These are phyloP conservation scores for Eristalinus aeneus DNA, from an alignment of 2,888 invertebrate species.

Conservation along the genomic window DNA sequence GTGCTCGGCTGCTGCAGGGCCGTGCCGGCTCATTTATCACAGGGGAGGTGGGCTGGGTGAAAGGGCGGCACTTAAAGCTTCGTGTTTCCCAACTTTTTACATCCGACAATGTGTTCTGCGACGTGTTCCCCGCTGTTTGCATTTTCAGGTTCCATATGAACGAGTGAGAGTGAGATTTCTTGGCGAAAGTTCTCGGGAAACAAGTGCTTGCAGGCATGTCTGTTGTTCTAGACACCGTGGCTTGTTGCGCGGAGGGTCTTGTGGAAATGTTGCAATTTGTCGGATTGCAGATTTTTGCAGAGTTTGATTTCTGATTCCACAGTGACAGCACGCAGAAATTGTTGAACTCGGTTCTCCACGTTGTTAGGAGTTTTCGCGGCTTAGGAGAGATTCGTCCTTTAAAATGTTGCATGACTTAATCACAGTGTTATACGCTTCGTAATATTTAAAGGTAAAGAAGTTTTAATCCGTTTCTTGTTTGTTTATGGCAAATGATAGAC, in stretches of 20 bases:
- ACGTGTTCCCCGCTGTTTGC: neutral
- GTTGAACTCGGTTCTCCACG: no score
- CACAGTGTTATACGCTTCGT: no score
- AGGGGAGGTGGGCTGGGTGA: neutral
- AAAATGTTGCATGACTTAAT: no score
- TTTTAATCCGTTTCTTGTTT: no score
- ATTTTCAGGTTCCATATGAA: neutral
- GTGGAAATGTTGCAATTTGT: neutral
- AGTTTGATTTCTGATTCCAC: no score
- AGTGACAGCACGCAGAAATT: no score
- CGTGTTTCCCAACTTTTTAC: neutral
- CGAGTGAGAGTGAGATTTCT: neutral
- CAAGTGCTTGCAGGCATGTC: neutral
- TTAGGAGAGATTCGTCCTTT: no score
- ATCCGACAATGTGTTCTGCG: neutral
- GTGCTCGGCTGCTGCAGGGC: neutral
- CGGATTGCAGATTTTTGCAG: no score
- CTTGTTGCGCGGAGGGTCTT: neutral
- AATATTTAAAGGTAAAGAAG: no score
- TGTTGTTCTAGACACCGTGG: neutral
- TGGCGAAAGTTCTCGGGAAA: neutral
- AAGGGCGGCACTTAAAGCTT: neutral
- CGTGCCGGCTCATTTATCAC: neutral
- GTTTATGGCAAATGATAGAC: no score
- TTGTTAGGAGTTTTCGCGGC: no score